Percentiles rank a stretch among this genome's conserved stretches.
These are phyloP conservation scores for Actenoides lindsayi DNA, from an alignment of 2,113 vertebrate genomes.

Conservation along the genomic window DNA sequence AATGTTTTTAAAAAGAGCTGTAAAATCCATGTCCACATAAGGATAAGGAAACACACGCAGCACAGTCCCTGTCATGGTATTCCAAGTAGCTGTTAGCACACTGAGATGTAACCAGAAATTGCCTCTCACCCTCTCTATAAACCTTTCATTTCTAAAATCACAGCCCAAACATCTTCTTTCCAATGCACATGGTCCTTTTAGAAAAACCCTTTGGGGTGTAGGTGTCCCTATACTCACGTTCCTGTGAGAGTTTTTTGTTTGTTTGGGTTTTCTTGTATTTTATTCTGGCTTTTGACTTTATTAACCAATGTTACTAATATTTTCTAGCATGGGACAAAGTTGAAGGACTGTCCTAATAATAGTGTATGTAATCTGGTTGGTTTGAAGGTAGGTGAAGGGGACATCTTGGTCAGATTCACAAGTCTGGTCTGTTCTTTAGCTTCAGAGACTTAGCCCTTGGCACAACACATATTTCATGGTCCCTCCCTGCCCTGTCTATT, in stretches of 20 bases:
- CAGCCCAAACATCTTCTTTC: neutral
- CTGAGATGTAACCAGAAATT: neutral
- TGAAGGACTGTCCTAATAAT: neutral
- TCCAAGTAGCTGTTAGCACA: neutral
- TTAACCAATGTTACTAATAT: neutral
- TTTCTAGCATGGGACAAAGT: neutral
- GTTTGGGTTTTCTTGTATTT: neutral
- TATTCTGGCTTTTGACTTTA: neutral
- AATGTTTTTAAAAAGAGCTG: neutral
- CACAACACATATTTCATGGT: neutral
- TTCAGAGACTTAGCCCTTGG: neutral
- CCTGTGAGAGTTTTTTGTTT: neutral
- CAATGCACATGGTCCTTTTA: neutral
- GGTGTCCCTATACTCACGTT: neutral
- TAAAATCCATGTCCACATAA: neutral
- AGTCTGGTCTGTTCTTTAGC: neutral
- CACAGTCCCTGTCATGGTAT: neutral
- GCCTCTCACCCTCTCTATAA: neutral
- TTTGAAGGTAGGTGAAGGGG: neutral
- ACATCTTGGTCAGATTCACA: neutral
- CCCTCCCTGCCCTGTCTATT: neutral
- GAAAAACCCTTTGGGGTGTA: neutral
- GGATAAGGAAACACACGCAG: neutral
- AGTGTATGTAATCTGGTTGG: neutral
- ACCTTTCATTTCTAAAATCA: neutral